These are phyloP conservation scores for Poeciliopsis gracilis DNA, from an alignment of 2,797 vertebrate genomes.

Conservation along the genomic window DNA sequence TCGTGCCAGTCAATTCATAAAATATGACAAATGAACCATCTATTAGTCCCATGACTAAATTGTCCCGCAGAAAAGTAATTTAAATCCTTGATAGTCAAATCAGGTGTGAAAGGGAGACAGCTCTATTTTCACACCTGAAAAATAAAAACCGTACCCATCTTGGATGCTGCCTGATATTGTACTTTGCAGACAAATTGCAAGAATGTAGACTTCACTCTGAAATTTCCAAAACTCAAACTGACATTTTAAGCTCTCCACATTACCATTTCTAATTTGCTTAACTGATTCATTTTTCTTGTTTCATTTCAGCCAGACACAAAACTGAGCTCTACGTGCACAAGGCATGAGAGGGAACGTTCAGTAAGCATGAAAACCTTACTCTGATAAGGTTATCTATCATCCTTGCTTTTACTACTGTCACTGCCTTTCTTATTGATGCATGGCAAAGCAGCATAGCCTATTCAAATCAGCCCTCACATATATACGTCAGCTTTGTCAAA, in stretches of 20 bases:
- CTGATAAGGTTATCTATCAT: slow-evolving; percentile 14
- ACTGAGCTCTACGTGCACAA: slow-evolving; percentile 22
- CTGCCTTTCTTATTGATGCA: slow-evolving; percentile 4
- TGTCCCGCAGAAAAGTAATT: background rate
- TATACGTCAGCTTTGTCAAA: background rate
- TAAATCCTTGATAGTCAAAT: background rate
- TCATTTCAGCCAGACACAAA: background rate
- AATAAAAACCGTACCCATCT: background rate
- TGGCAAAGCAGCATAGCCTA: background rate
- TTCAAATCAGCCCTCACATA: slow-evolving; percentile 25
- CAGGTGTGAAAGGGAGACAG: background rate
- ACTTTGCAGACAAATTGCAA: slow-evolving; percentile 1
- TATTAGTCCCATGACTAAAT: background rate
- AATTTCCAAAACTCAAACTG: background rate
- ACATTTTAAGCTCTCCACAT: background rate
- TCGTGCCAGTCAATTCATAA: background rate
- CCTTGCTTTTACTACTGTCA: slow-evolving; percentile 41
- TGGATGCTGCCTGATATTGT: background rate
- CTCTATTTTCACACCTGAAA: background rate
- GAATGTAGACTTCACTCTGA: background rate
- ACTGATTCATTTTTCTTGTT: background rate
- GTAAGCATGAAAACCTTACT: slow-evolving; percentile 10
- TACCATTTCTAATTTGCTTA: background rate
- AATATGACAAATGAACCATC: background rate
- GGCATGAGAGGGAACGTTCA: slow-evolving; percentile 36